phyloP scores from a whole-genome alignment of 2,888 invertebrate genomes.

The Sarcophaga subvicina region DNA sequence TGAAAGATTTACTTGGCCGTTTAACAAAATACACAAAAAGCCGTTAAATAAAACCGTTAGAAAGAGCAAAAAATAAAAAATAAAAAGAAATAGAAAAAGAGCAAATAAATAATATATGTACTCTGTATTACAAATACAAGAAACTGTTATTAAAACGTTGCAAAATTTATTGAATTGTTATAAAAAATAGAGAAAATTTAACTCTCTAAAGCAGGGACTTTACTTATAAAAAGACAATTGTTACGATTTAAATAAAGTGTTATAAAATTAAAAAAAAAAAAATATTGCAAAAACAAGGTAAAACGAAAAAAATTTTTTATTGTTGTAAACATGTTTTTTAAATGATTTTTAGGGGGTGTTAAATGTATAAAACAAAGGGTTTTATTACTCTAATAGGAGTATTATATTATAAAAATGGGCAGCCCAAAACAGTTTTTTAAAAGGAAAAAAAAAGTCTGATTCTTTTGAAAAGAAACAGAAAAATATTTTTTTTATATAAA shows the following conservation, averaged over 20 bases:
- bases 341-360: no score
- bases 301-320: no score
- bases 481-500: background rate
- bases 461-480: background rate
- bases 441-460: background rate
- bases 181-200: background rate
- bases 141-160: background rate
- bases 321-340: no score
- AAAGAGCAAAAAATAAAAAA: background rate
- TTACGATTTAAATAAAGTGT: background rate
- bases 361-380: no score
- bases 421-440: background rate
- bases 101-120: slow-evolving; percentile 22
- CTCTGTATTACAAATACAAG: background rate
- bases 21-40: slow-evolving; percentile 1
- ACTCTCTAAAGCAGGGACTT: background rate
- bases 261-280: no score
- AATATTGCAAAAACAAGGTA: no score
- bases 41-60: background rate
- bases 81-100: slow-evolving; percentile 12
- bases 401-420: no score
- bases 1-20: slow-evolving; percentile 68
- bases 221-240: slow-evolving; percentile 2
- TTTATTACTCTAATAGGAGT: no score
- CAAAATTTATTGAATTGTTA: background rate